These are phyloP conservation scores for Geopemphigus sp. DNA, from an alignment of 1,140 invertebrate genomes.

Conservation along the genomic window DNA sequence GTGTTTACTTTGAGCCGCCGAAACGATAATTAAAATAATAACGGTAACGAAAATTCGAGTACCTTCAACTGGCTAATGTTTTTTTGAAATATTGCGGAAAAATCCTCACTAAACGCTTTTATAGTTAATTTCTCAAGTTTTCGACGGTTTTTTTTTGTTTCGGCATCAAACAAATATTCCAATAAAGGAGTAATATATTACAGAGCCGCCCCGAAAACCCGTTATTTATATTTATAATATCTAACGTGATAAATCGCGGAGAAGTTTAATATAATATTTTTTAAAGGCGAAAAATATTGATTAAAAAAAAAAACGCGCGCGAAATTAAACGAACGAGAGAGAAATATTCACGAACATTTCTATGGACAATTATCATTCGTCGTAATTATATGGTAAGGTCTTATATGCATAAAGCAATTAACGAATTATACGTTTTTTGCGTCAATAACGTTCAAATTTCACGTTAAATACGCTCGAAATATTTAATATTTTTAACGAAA, in stretches of 20 bases:
- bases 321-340: not conserved
- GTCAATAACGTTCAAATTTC: too few relatives aligned
- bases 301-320: conserved; percentile 11
- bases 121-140: conserved; percentile 22
- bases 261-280: conserved; percentile 10
- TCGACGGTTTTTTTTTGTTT: not conserved
- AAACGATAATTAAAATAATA: not conserved
- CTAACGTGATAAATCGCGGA: not conserved
- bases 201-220: too few relatives aligned
- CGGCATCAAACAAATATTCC: conserved; percentile 19
- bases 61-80: not conserved
- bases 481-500: too few relatives aligned
- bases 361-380: too few relatives aligned
- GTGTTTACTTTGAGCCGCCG: not conserved
- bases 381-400: too few relatives aligned
- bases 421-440: too few relatives aligned
- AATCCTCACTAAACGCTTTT: conserved; percentile 7
- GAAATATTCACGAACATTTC: too few relatives aligned
- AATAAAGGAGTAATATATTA: conserved; percentile 29
- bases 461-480: too few relatives aligned
- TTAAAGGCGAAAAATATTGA: conserved; percentile 10
- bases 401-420: too few relatives aligned
- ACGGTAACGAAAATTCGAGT: not conserved
- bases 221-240: not conserved
- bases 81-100: conserved; percentile 8